A percentile compares a stretch with the other conserved stretches of the same genome.
Conservation (phyloP, 2,113 vertebrate species). For the Morone saxatilis region DNA sequence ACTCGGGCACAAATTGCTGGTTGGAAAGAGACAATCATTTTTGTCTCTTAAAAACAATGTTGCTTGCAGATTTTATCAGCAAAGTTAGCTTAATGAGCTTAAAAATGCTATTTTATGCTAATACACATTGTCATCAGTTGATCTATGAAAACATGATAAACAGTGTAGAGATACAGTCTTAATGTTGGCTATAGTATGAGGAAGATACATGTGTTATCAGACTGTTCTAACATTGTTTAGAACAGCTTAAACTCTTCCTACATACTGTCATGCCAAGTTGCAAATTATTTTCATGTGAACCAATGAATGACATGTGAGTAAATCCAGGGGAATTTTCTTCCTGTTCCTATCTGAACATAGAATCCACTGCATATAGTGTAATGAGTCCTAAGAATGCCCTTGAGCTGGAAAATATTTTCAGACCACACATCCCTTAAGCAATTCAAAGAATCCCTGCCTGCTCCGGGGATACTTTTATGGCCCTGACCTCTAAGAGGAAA, state of each 20-base stretch:
- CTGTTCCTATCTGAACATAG: not conserved
- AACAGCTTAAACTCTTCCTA: not conserved
- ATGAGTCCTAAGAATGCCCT: slow-evolving; percentile 24
- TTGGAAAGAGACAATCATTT: too few species aligned
- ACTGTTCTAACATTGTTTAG: not conserved
- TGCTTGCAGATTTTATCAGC: too few species aligned
- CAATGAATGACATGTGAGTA: not conserved
- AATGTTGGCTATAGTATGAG: too few species aligned
- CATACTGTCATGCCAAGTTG: not conserved
- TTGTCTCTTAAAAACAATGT: too few species aligned
- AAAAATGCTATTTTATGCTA: too few species aligned
- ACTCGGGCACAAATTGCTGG: not conserved
- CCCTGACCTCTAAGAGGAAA: slow-evolving; percentile 39
- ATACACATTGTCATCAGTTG: too few species aligned
- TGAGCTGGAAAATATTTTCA: slow-evolving; percentile 35
- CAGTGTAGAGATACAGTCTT: too few species aligned
- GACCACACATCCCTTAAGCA: slow-evolving; percentile 45
- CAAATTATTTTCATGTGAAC: not conserved
- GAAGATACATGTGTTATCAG: too few species aligned
- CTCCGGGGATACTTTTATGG: slow-evolving; percentile 28
- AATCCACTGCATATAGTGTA: not conserved
- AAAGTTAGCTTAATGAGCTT: too few species aligned
- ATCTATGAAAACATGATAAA: too few species aligned
- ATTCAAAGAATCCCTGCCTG: slow-evolving; percentile 31
- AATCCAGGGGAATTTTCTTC: slow-evolving; percentile 3